Evolutionary conservation across 2,888 invertebrate species (phyloP).

Genomic region (Mythimna loreyi): DNA sequence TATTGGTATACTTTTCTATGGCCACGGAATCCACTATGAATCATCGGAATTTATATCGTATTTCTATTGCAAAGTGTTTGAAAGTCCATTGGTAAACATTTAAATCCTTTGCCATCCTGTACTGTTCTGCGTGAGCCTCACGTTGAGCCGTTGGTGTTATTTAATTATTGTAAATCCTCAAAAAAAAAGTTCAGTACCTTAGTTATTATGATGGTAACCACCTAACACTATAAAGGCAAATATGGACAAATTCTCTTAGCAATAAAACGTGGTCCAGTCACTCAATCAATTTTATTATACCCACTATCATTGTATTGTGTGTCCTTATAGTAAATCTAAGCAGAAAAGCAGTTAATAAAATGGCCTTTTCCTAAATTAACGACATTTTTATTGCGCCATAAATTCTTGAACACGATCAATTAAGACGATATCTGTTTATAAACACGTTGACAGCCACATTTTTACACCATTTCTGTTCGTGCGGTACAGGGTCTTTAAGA

Average conservation of each 20-base stretch:
- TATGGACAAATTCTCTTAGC: background rate
- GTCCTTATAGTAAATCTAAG: background rate
- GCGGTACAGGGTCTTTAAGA: too few species aligned
- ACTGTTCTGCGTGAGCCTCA: background rate
- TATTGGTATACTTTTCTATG: too few species aligned
- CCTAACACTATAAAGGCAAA: background rate
- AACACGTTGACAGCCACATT: background rate
- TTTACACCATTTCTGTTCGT: too few species aligned
- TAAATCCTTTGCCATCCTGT: too few species aligned
- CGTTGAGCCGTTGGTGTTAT: background rate
- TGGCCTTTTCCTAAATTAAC: constrained; percentile 32
- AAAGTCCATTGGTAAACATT: too few species aligned
- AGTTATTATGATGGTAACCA: background rate
- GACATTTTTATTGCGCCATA: constrained; percentile 32
- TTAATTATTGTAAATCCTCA: background rate
- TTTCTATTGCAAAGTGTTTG: too few species aligned
- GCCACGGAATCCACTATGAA: too few species aligned
- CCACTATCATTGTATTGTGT: background rate
- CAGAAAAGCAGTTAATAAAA: constrained; percentile 17
- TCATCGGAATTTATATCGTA: too few species aligned
- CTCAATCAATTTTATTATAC: constrained; percentile 23
- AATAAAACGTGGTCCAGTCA: background rate
- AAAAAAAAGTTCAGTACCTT: background rate
- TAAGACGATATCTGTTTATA: background rate
- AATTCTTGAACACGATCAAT: constrained; percentile 18